phyloP scores from a whole-genome alignment of 2,113 vertebrate genomes.

The Hypomesus transpacificus region DNA sequence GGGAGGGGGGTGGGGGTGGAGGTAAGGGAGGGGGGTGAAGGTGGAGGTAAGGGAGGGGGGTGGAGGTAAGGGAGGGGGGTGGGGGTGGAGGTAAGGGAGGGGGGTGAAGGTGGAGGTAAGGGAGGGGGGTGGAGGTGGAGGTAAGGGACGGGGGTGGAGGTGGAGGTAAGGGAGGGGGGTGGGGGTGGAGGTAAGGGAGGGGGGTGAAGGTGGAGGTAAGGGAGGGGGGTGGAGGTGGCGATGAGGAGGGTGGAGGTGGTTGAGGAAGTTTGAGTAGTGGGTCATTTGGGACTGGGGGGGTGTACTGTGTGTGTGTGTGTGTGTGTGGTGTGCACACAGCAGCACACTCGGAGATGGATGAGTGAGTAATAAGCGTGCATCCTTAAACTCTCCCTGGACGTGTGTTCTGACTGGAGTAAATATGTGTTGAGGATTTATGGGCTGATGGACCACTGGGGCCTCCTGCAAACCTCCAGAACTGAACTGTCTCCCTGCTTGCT shows the following conservation, averaged over 20 bases:
- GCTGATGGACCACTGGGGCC: conserved; percentile 36
- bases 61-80: neutral
- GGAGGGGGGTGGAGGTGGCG: neutral
- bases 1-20: neutral
- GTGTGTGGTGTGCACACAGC: conserved; percentile 28
- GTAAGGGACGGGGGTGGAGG: too few species aligned
- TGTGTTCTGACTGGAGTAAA: conserved; percentile 56
- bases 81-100: neutral
- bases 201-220: too few species aligned
- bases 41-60: neutral
- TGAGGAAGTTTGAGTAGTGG: neutral
- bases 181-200: too few species aligned
- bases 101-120: neutral
- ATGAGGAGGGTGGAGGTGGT: neutral
- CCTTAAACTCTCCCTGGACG: conserved; percentile 38
- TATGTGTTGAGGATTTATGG: conserved; percentile 60
- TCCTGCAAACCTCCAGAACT: conserved; percentile 19
- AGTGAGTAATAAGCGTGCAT: conserved; percentile 59
- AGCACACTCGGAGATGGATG: conserved; percentile 40
- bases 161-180: too few species aligned
- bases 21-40: neutral
- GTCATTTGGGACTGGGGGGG: neutral
- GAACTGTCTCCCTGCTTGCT: conserved; percentile 15
- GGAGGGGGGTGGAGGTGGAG: too few species aligned
- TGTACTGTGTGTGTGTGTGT: neutral